Base-by-base conservation (phyloP, 2,888 invertebrate species). In the Microctonus aethiopoides region DNA sequence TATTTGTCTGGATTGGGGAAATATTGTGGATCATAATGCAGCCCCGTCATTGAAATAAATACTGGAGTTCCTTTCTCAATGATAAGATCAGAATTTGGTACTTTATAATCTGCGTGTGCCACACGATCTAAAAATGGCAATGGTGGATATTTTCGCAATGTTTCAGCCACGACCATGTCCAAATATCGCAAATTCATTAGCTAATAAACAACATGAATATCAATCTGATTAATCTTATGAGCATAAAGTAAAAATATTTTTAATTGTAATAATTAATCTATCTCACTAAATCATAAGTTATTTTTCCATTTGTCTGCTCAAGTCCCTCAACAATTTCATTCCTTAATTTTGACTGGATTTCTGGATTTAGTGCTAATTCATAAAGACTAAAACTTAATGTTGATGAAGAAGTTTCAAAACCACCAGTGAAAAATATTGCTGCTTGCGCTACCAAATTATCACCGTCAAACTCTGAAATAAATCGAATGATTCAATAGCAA, bases 101-200 rank as follows among this genome's bases (percentile, higher is more conserved):
- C 3, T 52, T 80, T 76, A 70, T 84, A 86, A 56, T 83, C 78
- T 2, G 64, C 32, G 2, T n/a, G 67, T 5, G 80, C 41, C 4
- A 77, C 32, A 24, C 86, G 78, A 66, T 82, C 81, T 67, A 86
- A 34, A 11, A 82, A 78, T 0, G 78, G 76, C 2, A 85, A 74
- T 0, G 86, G 81, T 11, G 88, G 87, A 72, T 85, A 87, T 70
- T 83, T 81, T 29, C 88, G 79, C 10, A 88, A 77, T 0, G 85
- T 83, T 78, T 88, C 88, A 46, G 83, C 67, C 41, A 84, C 4
- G 0, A 82, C 79, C 80, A 79, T 81, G 52, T 83, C 80, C 11
- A 84, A 72, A 59, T 83, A 83, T 0, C 81, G 79, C 1, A 83
- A 26, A 1, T 60, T 69, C 70, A 67, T 75, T 20, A 72, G 63